Evolutionary conservation across 1,140 invertebrate species (phyloP), one percentile per base, ranked within the genome.

Genomic region (Drosophila bipectinata): DNA sequence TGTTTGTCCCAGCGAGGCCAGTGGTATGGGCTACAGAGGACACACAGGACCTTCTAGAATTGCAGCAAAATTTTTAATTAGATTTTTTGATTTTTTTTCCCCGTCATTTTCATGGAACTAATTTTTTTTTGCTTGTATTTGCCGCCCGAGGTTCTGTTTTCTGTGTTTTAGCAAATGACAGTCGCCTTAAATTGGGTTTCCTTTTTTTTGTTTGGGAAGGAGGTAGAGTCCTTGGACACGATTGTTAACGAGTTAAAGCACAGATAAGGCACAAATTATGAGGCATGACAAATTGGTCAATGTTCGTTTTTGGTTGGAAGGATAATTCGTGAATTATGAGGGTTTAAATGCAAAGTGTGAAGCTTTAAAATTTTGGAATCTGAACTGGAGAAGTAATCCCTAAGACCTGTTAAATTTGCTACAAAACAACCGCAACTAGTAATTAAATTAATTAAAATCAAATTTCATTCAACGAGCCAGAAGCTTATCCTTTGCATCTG

Each of bases 51-150:
- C 37, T 64, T 78, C 69, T 73, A 52, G 69, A 60, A 54, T 75
- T 69, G 62, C 80, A 57, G 63, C 72, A 88, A 37, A 79, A 87
- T 88, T 87, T 88, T 88, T 87, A 87, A 87, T 87, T 87, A 88
- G 83, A 88, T 87, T 88, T 88, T 74, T 87, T 78, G 55, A 59
- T 63, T 79, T 85, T 57, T 57, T 57, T 68, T 64, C 8, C 18
- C 47, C 51, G 52, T 61, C 32, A 73, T 84, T 77, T 84, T 85
- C 32, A 32, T 44, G 41, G 49, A 59, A 37, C 32, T 3, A 34
- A 34, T 34, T 52, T 24, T 34, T 18, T 18, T 56, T 72, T 66
- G 21, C 26, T 60, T 63, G 18, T 75, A n/a, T 47, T 7, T 39
- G 53, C 3, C 52, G 74, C 73, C 75, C 44, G 74, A 82, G 79